phyloP scores from a whole-genome alignment of 2,113 vertebrate species.

The Campylomormyrus tamandua region DNA sequence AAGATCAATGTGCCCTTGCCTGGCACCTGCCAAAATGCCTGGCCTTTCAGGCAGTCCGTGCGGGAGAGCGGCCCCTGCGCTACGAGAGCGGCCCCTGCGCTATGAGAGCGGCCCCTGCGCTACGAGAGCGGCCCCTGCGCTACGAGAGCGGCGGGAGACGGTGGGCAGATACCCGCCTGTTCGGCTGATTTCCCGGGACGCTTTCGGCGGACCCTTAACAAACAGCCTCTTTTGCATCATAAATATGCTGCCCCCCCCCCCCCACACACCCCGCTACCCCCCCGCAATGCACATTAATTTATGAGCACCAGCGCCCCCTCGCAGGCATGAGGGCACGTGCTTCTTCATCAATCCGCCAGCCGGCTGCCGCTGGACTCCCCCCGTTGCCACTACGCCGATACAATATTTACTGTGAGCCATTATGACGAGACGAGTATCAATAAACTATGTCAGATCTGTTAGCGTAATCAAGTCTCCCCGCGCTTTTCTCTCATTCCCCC shows the following conservation, averaged over 20 bases:
- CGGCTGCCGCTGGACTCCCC: neutral
- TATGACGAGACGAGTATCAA: slow-evolving; percentile 22
- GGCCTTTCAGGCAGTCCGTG: neutral
- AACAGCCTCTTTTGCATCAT: neutral
- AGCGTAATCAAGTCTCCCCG: slow-evolving; percentile 14
- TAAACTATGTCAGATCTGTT: slow-evolving; percentile 22
- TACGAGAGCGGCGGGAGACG: neutral
- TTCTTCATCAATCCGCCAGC: neutral
- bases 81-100: too few relatives aligned
- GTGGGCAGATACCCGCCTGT: neutral
- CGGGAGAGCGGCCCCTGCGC: neutral
- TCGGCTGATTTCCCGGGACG: neutral
- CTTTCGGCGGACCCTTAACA: neutral
- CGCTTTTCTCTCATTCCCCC: neutral
- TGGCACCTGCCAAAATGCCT: neutral
- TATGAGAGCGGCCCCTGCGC: neutral
- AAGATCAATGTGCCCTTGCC: slow-evolving; percentile 19
- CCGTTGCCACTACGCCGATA: slow-evolving; percentile 8
- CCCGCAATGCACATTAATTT: neutral
- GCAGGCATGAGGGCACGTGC: neutral
- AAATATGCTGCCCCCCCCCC: neutral
- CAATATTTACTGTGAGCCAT: slow-evolving; percentile 21
- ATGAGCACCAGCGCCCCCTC: neutral
- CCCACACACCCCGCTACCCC: neutral
- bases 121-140: neutral